Evolutionary conservation across 1,140 invertebrate genomes (phyloP).

Genomic region (Ceratina calcarata): DNA sequence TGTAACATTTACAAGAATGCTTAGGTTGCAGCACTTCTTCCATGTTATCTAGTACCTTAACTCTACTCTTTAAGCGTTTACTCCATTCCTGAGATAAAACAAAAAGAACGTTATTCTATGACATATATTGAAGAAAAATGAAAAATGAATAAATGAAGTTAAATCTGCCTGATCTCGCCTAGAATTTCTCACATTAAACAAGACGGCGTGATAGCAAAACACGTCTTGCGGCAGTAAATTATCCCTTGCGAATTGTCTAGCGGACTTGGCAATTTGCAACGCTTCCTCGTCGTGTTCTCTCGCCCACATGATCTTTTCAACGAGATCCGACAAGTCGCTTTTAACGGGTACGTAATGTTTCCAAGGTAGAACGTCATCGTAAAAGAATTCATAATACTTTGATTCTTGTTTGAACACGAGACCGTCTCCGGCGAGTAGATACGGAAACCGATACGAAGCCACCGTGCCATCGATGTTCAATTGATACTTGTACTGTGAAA

Average conservation of each 20-base stretch:
- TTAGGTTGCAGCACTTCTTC: slow-evolving; percentile 86
- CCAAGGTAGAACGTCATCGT: slow-evolving; percentile 87
- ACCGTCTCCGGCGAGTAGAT: slow-evolving; percentile 92
- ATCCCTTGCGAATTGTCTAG: slow-evolving; percentile 87
- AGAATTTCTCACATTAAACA: slow-evolving; percentile 85
- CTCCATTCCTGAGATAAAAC: slow-evolving; percentile 86
- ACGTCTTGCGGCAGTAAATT: slow-evolving; percentile 92
- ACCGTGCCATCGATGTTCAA: slow-evolving; percentile 97
- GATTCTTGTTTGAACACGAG: slow-evolving; percentile 96
- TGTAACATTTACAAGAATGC: slow-evolving; percentile 80
- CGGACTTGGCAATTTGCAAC: slow-evolving; percentile 86
- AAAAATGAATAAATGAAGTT: slow-evolving; percentile 56
- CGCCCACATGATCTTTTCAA: slow-evolving; percentile 91
- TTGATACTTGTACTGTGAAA: slow-evolving; percentile 96
- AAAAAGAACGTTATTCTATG: slow-evolving; percentile 54
- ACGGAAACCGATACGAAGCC: slow-evolving; percentile 96
- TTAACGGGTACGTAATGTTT: slow-evolving; percentile 93
- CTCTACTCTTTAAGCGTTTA: slow-evolving; percentile 83
- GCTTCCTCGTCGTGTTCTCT: slow-evolving; percentile 88
- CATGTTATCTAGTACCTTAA: slow-evolving; percentile 86
- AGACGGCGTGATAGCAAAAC: slow-evolving; percentile 92
- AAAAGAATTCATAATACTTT: slow-evolving; percentile 97
- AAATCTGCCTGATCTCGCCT: slow-evolving; percentile 29
- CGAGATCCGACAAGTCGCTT: slow-evolving; percentile 89
- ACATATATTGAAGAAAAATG: slow-evolving; percentile 26